Percentiles rank a stretch among this genome's conserved stretches.
Conservation (phyloP, 2,888 invertebrate genomes). For the Chelonus formosanus region DNA sequence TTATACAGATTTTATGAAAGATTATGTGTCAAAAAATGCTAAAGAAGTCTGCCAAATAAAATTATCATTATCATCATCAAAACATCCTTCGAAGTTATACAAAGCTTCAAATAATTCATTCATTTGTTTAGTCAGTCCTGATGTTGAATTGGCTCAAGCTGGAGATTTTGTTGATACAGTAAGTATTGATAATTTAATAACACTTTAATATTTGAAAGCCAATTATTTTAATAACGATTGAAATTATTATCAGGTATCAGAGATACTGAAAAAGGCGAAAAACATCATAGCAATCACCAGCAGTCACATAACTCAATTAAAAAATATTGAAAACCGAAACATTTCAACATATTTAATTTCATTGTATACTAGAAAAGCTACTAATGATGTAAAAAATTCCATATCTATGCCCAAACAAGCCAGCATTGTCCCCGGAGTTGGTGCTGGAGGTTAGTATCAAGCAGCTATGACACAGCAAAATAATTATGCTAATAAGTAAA, state of each 20-base stretch:
- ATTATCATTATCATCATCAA: constrained; percentile 44
- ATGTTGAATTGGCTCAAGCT: constrained; percentile 51
- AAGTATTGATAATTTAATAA: constrained; percentile 23
- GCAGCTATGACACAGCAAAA: neutral
- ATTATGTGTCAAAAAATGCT: constrained; percentile 43
- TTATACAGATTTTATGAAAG: constrained; percentile 46
- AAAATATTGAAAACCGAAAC: constrained; percentile 41
- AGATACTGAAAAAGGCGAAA: constrained; percentile 47
- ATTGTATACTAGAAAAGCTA: constrained; percentile 47
- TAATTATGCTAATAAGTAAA: neutral
- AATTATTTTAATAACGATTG: neutral
- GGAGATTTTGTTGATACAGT: constrained; percentile 54
- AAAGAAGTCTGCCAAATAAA: constrained; percentile 51
- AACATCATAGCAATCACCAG: constrained; percentile 49
- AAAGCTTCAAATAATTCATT: constrained; percentile 47
- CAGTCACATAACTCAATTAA: constrained; percentile 52
- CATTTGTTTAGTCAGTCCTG: constrained; percentile 48
- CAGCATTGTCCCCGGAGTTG: constrained; percentile 57
- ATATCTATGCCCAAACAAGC: constrained; percentile 51
- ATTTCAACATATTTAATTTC: constrained; percentile 51
- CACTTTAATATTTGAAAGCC: neutral
- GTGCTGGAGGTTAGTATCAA: constrained; percentile 57
- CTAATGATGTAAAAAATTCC: constrained; percentile 36
- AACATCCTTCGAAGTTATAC: constrained; percentile 49
- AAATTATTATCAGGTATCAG: constrained; percentile 48